Conservation (phyloP, 2,888 invertebrate species). For the Dioctria rufipes region DNA sequence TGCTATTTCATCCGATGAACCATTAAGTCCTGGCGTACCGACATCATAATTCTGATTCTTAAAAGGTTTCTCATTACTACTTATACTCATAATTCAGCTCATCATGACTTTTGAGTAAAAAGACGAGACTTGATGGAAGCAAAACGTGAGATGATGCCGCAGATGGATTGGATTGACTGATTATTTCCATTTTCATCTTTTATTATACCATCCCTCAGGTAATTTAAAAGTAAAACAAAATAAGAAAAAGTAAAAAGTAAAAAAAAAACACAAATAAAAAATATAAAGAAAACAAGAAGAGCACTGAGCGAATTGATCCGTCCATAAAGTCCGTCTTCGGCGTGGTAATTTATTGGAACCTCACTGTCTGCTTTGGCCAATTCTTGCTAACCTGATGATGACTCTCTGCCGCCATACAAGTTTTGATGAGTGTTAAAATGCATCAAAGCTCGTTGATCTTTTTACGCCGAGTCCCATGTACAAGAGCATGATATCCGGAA, state of each 20-base stretch:
- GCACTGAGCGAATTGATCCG: conserved; percentile 5
- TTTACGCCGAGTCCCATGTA: neutral
- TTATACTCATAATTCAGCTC: too few species aligned
- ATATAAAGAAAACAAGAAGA: neutral
- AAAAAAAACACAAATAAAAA: neutral
- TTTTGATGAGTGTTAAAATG: conserved; percentile 19
- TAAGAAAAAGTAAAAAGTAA: neutral
- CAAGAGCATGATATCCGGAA: conserved; percentile 10
- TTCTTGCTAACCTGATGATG: conserved; percentile 19
- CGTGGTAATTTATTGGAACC: conserved; percentile 14
- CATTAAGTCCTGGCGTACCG: too few species aligned
- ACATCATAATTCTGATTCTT: too few species aligned
- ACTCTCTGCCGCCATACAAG: conserved; percentile 7
- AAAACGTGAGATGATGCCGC: too few species aligned
- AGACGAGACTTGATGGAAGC: too few species aligned
- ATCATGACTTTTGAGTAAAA: too few species aligned
- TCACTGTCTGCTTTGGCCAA: conserved; percentile 9
- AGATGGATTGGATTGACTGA: conserved; percentile 5
- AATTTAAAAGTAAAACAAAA: neutral
- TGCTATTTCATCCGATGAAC: too few species aligned
- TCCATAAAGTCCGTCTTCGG: conserved; percentile 3
- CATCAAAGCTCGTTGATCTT: conserved; percentile 21
- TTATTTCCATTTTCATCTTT: conserved; percentile 11
- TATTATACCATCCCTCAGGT: neutral
- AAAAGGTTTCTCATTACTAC: too few species aligned